Percentiles rank a stretch among this genome's conserved stretches.
These are phyloP conservation scores for Drosophila pseudoananassae DNA, from an alignment of 1,140 invertebrate species.

Conservation along the genomic window DNA sequence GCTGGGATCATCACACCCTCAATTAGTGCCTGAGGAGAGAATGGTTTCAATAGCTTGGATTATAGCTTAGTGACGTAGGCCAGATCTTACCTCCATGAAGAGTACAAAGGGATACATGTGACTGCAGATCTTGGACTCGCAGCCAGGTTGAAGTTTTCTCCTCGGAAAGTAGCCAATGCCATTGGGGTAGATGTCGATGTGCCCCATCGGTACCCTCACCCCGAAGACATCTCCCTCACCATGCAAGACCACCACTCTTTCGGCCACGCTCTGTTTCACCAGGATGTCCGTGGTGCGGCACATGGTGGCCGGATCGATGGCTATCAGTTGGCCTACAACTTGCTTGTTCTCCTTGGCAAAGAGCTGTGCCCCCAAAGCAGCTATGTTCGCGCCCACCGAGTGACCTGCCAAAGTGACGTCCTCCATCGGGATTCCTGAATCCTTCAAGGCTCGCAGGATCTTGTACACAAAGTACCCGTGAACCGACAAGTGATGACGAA, in stretches of 20 bases:
- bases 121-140: constrained; percentile 71
- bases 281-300: constrained; percentile 67
- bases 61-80: accelerated
- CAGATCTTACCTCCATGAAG: constrained; percentile 64
- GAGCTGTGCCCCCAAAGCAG: constrained; percentile 65
- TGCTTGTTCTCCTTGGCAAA: constrained; percentile 56
- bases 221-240: constrained; percentile 76
- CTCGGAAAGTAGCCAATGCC: constrained; percentile 76
- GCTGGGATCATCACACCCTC: constrained; percentile 75
- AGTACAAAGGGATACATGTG: constrained; percentile 79
- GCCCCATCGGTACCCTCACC: constrained; percentile 65
- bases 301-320: constrained; percentile 79
- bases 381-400: constrained; percentile 77
- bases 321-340: constrained; percentile 62
- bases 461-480: constrained; percentile 73
- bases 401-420: constrained; percentile 76
- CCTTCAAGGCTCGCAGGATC: constrained; percentile 44
- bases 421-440: constrained; percentile 48
- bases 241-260: constrained; percentile 66
- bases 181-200: constrained; percentile 79
- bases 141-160: constrained; percentile 72
- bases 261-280: constrained; percentile 54
- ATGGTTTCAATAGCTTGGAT: background rate
- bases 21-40: constrained; percentile 46
- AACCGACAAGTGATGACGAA: constrained; percentile 69